Evolutionary conservation across 2,797 vertebrate species (phyloP).

Genomic region (Paratrypauchen microcephalus): DNA sequence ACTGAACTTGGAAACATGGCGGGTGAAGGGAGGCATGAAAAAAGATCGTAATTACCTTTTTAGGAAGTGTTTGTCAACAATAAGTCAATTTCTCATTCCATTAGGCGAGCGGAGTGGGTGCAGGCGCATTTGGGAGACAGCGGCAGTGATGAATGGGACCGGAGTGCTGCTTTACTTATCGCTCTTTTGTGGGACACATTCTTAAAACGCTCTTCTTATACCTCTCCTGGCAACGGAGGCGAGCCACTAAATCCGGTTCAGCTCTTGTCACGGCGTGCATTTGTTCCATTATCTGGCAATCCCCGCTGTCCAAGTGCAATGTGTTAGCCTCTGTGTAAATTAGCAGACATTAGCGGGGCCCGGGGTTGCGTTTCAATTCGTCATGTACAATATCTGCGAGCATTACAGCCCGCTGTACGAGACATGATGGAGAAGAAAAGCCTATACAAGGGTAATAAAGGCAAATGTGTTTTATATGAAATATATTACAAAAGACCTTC

Average conservation of each 20-base stretch:
- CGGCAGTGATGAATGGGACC: constrained; percentile 21
- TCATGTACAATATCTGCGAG: background rate
- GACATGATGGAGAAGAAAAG: constrained; percentile 5
- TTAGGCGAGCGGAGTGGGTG: constrained; percentile 28
- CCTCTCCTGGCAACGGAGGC: constrained; percentile 1
- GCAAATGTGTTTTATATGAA: constrained; percentile 7
- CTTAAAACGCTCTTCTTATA: constrained; percentile 1
- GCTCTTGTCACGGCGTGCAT: background rate
- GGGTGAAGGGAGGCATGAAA: background rate
- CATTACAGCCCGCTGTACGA: background rate
- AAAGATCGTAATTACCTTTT: constrained; percentile 14
- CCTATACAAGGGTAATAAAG: constrained; percentile 9
- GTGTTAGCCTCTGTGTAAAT: constrained; percentile 2
- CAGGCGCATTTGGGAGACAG: constrained; percentile 45
- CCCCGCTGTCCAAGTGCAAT: background rate
- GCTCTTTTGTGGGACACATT: constrained; percentile 11
- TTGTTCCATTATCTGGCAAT: constrained; percentile 6
- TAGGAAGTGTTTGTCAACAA: constrained; percentile 33
- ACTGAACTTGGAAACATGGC: constrained; percentile 16
- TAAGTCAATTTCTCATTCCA: constrained; percentile 54
- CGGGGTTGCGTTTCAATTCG: constrained; percentile 7
- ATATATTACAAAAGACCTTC: constrained; percentile 13
- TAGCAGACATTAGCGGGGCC: constrained; percentile 5
- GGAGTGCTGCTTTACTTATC: constrained; percentile 14
- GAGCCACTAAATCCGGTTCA: constrained; percentile 15